phyloP scores from a whole-genome alignment of 2,113 vertebrate genomes.

The Hemiprocne comata region DNA sequence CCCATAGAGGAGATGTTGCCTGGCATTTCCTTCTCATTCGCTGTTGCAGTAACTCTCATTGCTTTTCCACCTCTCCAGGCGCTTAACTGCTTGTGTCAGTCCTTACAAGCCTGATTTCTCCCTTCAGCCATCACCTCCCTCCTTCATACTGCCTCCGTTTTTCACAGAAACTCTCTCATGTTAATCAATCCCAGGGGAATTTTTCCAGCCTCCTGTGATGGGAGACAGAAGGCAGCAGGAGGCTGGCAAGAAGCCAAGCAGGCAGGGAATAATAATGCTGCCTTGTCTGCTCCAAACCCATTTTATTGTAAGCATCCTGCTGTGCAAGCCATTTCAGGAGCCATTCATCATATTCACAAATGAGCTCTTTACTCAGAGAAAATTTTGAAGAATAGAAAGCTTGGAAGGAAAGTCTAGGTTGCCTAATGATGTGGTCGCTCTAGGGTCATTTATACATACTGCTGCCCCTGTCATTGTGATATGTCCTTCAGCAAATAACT shows the following conservation, averaged over 20 bases:
- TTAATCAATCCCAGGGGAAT: background rate
- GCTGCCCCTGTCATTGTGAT: background rate
- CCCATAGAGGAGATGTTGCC: background rate
- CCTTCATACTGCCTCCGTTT: background rate
- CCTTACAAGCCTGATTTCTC: background rate
- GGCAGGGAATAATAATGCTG: background rate
- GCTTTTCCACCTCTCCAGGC: background rate
- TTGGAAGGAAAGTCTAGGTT: background rate
- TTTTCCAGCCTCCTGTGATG: background rate
- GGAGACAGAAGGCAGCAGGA: slow-evolving; percentile 22
- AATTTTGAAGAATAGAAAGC: background rate
- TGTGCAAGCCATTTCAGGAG: background rate
- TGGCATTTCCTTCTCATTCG: background rate
- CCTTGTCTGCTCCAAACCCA: background rate
- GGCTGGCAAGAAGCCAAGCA: background rate
- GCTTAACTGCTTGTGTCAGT: background rate
- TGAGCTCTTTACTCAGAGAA: background rate
- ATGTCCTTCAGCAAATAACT: background rate
- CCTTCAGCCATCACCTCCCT: background rate
- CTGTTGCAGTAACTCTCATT: background rate
- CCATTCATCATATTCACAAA: background rate
- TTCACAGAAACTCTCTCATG: background rate
- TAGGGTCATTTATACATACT: background rate
- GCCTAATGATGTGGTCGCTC: background rate
- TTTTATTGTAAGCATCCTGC: background rate